Evolutionary conservation across 2,888 invertebrate genomes (phyloP).

Genomic region (Ariolimax columbianus): DNA sequence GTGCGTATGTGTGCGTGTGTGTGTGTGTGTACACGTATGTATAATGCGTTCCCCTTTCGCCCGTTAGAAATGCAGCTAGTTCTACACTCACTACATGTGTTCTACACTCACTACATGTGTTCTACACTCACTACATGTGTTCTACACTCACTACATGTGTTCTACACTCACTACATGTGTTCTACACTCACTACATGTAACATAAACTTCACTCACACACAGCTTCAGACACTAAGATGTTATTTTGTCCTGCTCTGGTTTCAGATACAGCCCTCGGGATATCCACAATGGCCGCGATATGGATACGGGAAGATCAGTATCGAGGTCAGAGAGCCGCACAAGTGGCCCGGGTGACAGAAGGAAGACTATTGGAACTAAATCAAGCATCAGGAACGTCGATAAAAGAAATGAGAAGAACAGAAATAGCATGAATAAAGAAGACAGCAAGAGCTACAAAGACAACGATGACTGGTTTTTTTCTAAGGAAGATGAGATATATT

Average conservation of each 20-base stretch:
- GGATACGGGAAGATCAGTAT: not conserved
- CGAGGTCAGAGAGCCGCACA: not conserved
- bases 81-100: too few species aligned
- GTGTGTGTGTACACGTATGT: too few species aligned
- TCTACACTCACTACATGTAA: too few species aligned
- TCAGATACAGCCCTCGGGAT: conserved; percentile 21
- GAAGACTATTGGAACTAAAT: not conserved
- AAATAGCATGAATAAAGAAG: not conserved
- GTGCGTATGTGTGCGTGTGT: too few species aligned
- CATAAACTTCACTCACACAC: too few species aligned
- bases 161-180: too few species aligned
- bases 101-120: too few species aligned
- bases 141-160: too few species aligned
- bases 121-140: too few species aligned
- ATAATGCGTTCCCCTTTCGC: too few species aligned
- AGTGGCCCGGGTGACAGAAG: not conserved
- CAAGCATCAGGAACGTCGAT: not conserved
- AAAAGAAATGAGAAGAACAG: not conserved
- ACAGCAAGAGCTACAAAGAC: not conserved
- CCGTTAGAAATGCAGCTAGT: too few species aligned
- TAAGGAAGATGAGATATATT: not conserved
- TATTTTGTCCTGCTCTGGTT: not conserved
- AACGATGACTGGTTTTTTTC: not conserved
- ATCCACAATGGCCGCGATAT: not conserved
- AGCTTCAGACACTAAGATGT: too few species aligned